Conservation (phyloP, 2,888 invertebrate species). For the Apantesis nais region DNA sequence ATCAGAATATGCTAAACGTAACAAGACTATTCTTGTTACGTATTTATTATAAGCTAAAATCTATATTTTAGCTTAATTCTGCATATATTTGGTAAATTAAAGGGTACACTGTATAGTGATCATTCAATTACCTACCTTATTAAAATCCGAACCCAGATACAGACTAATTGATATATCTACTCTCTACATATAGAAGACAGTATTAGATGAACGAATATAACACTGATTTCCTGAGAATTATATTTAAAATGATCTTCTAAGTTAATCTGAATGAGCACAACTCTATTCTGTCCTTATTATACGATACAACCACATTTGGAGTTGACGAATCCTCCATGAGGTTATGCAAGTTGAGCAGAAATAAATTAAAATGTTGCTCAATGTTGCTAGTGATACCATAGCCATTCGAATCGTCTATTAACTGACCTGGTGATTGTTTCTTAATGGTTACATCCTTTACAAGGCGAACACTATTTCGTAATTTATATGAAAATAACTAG, state of each 20-base stretch:
- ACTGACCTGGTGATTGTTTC: background rate
- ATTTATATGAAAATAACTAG: background rate
- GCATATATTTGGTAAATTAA: background rate
- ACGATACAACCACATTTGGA: constrained; percentile 49
- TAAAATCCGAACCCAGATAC: too few species aligned
- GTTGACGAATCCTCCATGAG: constrained; percentile 46
- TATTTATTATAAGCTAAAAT: too few species aligned
- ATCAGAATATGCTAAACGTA: background rate
- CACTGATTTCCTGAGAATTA: background rate
- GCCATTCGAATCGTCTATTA: constrained; percentile 3
- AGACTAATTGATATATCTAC: background rate
- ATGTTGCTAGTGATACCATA: background rate
- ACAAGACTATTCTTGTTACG: too few species aligned
- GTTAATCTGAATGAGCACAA: constrained; percentile 30
- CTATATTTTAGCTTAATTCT: too few species aligned
- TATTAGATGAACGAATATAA: background rate
- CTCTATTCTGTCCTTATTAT: constrained; percentile 33
- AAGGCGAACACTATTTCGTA: background rate
- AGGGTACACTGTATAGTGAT: background rate
- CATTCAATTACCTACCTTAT: too few species aligned
- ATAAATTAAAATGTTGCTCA: constrained; percentile 18
- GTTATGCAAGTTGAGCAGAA: constrained; percentile 29
- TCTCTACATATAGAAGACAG: background rate
- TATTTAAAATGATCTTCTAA: background rate
- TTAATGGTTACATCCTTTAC: background rate